Percentiles rank a stretch among this genome's conserved stretches.
Evolutionary conservation across 2,888 invertebrate species (phyloP).

Genomic region (Apamea sordens): DNA sequence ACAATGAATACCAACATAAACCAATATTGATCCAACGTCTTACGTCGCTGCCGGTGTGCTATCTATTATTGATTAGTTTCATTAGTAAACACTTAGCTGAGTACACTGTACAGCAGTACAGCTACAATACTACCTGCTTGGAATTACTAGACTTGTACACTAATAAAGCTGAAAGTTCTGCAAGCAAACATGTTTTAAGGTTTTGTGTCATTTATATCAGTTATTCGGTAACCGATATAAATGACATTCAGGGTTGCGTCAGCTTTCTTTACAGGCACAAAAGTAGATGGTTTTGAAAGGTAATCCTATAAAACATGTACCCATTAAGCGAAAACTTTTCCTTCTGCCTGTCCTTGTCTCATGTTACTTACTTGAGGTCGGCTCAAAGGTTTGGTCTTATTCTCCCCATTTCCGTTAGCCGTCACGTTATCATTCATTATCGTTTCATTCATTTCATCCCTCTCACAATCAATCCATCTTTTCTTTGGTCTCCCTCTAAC

Average conservation of each 20-base stretch:
- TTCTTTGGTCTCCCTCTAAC: slow-evolving; percentile 6
- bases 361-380: background rate
- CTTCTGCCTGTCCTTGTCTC: background rate
- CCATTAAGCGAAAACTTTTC: background rate
- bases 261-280: background rate
- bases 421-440: slow-evolving; percentile 13
- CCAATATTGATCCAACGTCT: slow-evolving; percentile 79
- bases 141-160: slow-evolving; percentile 23
- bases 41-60: slow-evolving; percentile 62
- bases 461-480: background rate
- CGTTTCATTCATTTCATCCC: slow-evolving; percentile 12
- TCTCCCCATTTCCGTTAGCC: background rate
- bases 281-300: background rate
- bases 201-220: background rate
- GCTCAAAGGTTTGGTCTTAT: background rate
- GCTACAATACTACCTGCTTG: slow-evolving; percentile 20
- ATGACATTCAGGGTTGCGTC: background rate
- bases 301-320: too few species aligned
- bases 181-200: background rate
- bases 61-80: slow-evolving; percentile 66
- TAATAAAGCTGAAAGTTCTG: slow-evolving; percentile 9
- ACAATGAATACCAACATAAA: slow-evolving; percentile 57
- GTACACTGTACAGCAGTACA: slow-evolving; percentile 15
- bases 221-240: background rate
- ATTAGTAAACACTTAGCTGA: slow-evolving; percentile 52